phyloP scores from a whole-genome alignment of 92 coral and sea anemone genomes.

The Virgularia gustaviana region DNA sequence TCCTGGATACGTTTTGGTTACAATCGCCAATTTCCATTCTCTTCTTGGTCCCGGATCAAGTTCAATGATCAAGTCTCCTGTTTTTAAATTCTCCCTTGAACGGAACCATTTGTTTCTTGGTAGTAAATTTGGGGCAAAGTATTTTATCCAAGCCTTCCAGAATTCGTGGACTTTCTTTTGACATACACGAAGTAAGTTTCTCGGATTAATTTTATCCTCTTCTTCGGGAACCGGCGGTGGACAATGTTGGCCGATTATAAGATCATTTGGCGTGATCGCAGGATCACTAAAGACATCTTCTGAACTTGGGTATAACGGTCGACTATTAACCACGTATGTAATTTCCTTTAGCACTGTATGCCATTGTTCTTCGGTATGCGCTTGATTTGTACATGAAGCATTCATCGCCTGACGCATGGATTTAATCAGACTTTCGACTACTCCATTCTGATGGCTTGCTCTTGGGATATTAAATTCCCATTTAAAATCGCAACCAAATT shows the following conservation, averaged over 20 bases:
- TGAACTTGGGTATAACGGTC: constrained; percentile 57
- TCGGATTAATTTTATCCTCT: constrained; percentile 50
- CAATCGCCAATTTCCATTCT: background rate
- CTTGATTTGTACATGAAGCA: constrained; percentile 52
- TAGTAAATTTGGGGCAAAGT: too few relatives aligned
- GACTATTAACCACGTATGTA: constrained; percentile 43
- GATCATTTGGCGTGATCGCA: constrained; percentile 47
- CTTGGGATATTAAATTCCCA: constrained; percentile 35
- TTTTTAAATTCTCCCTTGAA: background rate
- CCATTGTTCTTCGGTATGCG: constrained; percentile 62
- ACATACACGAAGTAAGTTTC: constrained; percentile 17
- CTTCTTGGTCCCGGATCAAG: background rate
- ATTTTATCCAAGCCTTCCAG: too few relatives aligned
- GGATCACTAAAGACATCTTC: constrained; percentile 53
- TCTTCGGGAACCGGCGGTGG: constrained; percentile 41
- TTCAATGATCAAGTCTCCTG: background rate
- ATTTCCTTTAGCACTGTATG: constrained; percentile 43
- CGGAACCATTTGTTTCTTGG: too few relatives aligned
- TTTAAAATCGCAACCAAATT: constrained; percentile 24
- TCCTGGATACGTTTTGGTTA: background rate
- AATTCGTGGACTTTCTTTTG: constrained; percentile 38
- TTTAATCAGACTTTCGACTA: constrained; percentile 44
- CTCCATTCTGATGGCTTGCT: constrained; percentile 39
- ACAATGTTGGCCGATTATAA: constrained; percentile 46
- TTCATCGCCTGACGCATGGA: constrained; percentile 58